A percentile compares a stretch with the other conserved stretches of the same genome.
These are phyloP conservation scores for Nemoura dubitans DNA, from an alignment of 2,888 invertebrate species.

Conservation along the genomic window DNA sequence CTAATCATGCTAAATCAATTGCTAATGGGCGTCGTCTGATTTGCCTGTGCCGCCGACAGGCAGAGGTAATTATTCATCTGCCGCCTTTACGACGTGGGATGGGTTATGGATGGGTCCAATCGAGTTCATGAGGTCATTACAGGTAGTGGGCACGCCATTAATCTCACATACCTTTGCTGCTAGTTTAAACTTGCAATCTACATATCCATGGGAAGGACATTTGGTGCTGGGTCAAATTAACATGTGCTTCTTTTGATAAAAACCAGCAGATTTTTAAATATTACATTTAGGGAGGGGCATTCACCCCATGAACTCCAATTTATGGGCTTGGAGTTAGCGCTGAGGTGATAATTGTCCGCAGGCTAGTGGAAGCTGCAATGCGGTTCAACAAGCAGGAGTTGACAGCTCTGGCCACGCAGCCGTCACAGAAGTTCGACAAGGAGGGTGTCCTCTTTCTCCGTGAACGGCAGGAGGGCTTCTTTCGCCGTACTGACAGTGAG, in stretches of 20 bases:
- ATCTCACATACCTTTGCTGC: not conserved
- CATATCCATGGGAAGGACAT: not conserved
- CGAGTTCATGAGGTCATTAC: constrained; percentile 3
- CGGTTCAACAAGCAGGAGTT: constrained; percentile 92
- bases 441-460: constrained; percentile 88
- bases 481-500: constrained; percentile 90
- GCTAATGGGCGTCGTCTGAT: not conserved
- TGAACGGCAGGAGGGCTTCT: constrained; percentile 91
- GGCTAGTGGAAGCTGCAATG: constrained; percentile 64
- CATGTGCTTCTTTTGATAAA: too few relatives aligned
- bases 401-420: constrained; percentile 84
- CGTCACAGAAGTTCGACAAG: constrained; percentile 88
- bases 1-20: not conserved
- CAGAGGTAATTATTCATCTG: constrained; percentile 7
- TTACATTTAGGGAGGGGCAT: not conserved
- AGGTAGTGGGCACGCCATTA: constrained; percentile 12
- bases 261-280: not conserved
- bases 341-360: not conserved
- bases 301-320: not conserved
- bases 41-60: not conserved
- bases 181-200: not conserved
- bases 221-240: too few relatives aligned
- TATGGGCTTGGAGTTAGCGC: not conserved
- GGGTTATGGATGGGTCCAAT: constrained; percentile 12
- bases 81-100: not conserved